Evolutionary conservation across 2,888 invertebrate genomes (phyloP), one percentile per base, ranked within the genome.

Genomic region (Phania funesta): DNA sequence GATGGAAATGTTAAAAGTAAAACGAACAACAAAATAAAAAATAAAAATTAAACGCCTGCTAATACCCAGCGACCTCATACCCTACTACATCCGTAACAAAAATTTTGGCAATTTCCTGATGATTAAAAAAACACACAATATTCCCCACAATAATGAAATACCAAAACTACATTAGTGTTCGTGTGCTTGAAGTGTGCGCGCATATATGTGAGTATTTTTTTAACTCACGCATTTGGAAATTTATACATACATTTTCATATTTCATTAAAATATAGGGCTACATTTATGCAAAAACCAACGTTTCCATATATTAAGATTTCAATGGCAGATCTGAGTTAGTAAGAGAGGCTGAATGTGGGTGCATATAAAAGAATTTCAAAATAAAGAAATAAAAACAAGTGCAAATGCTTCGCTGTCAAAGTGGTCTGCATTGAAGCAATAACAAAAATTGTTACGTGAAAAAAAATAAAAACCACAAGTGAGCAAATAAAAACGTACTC

Each of bases 61-160:
- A 24, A 60, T 26, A 38, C 20, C 18, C 38, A 11, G 29, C 16
- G 46, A 62, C 52, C 56, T 22, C 52, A 52, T 29, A 62, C 11
- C 16, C 29, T 44, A 60, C 20, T 13, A 38, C n/a, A n/a, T n/a
- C n/a, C n/a, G n/a, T n/a, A n/a, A n/a, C n/a, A 60, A 71, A 68
- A 79, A 73, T 81, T 81, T 71, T 81, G 74, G 83, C 81, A 84
- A 83, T 81, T 84, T 84, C 79, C 83, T 81, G 67, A 84, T 77
- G 76, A 83, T 83, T 83, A 73, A 79, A 83, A 84, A 80, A 80
- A 71, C 64, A 71, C 52, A 71, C 64, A 68, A 75, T 60, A 68
- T 67, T 54, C 74, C 58, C 64, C 56, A 75, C 60, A 71, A 65
- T 68, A 60, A 80, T 68, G 74, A 71, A 76, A 65, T 46, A 26